Conservation (phyloP, 2,113 vertebrate species). For the Microtus oregoni region DNA sequence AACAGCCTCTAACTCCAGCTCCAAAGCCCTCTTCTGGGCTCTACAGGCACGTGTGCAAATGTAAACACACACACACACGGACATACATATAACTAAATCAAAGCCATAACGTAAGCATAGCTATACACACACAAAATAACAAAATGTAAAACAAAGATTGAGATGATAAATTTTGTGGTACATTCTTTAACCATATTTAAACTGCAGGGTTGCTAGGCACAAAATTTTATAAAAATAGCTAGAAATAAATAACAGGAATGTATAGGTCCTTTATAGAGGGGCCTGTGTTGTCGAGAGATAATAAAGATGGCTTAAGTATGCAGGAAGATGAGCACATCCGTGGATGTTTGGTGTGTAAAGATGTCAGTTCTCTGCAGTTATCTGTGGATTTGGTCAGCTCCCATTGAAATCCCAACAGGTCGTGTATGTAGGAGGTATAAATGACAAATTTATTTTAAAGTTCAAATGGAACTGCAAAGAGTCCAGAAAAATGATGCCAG, state of each 20-base stretch:
- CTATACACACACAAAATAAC: neutral
- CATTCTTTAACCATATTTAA: neutral
- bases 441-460: conserved; percentile 12
- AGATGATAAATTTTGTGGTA: neutral
- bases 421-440: neutral
- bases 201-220: neutral
- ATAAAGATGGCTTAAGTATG: neutral
- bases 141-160: neutral
- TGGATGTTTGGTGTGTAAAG: conserved; percentile 1
- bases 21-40: neutral
- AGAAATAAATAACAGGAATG: neutral
- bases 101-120: neutral
- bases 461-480: neutral
- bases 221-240: conserved; percentile 9
- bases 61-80: neutral
- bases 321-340: neutral
- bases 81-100: neutral
- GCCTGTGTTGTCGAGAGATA: neutral
- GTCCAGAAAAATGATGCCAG: neutral
- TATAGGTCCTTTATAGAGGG: conserved; percentile 17
- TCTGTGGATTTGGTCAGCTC: neutral
- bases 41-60: neutral
- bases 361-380: neutral
- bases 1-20: neutral
- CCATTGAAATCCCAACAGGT: neutral